Evolutionary conservation across 2,113 vertebrate genomes (phyloP), one percentile per base, ranked within the genome.

Genomic region (Parus major): DNA sequence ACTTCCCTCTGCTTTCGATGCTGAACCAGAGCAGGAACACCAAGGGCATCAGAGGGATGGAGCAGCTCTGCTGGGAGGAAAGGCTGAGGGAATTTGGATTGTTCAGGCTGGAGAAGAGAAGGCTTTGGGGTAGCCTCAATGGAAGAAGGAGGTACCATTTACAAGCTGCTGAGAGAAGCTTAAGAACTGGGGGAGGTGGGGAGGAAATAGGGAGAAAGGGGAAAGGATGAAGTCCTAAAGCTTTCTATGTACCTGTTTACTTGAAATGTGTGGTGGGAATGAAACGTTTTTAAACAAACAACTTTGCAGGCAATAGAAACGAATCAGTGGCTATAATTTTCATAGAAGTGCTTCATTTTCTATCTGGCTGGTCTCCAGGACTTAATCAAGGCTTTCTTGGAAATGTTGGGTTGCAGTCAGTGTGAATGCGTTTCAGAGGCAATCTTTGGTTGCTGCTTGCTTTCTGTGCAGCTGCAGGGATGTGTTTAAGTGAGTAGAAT

Each of bases 301-400:
- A 50, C 29, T 71, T 75, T 21, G 19, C 52, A 73, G 35, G 47
- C 64, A 41, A 42, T 47, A 52, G 44, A 81, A 91, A 57, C 1
- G 5, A 86, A 56, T 41, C 12, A 21, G 42, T 73, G 60, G 36
- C 29, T 77, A 24, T 47, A 73, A 70, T 61, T 80, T 93, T 86
- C 56, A 21, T 56, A 56, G 47, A 92, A 83, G 52, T 75, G 47
- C 52, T 75, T 93, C 12, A 63, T 86, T 95, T 90, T n/a, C 47
- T 73, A 9, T 46, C 49, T 93, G 83, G 36, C 47, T 78, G 59
- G 12, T 86, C 47, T 94, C 55, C 90, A 94, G 46, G 27, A 63
- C 42, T 96, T 91, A 65, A 93, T 77, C 33, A 46, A 59, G 66
- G 55, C 79, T 95, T 90, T 69, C 75, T 53, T 92, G 80, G 50